These are phyloP conservation scores for Anthopleura sola DNA, from an alignment of 64 coral and sea anemone species.

Conservation along the genomic window DNA sequence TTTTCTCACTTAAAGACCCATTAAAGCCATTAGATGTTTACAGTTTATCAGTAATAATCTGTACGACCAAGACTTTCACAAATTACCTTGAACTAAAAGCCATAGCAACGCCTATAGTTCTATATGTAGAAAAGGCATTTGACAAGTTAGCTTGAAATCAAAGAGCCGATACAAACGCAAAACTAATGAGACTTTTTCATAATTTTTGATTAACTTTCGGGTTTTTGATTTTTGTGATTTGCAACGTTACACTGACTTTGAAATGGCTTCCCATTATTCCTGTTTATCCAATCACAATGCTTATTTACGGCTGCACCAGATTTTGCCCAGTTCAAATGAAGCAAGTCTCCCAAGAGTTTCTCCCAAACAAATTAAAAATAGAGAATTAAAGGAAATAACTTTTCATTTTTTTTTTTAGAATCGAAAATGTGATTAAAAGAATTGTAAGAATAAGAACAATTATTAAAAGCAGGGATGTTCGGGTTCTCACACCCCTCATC, in stretches of 20 bases:
- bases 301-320: background rate
- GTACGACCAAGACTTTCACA: background rate
- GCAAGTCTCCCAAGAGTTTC: too few species aligned
- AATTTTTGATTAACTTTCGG: too few species aligned
- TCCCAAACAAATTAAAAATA: too few species aligned
- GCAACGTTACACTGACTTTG: background rate
- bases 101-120: background rate
- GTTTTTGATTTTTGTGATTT: background rate
- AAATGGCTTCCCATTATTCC: background rate
- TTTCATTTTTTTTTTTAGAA: too few species aligned
- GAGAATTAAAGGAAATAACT: too few species aligned
- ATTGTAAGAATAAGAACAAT: too few species aligned
- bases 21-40: background rate
- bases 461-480: too few species aligned
- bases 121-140: background rate
- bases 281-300: background rate
- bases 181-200: too few species aligned
- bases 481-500: too few species aligned
- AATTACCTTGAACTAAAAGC: background rate
- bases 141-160: background rate
- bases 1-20: background rate
- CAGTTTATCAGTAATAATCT: background rate
- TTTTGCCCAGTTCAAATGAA: too few species aligned
- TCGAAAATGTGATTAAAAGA: too few species aligned
- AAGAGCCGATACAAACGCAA: too few species aligned